phyloP scores from a whole-genome alignment of 2,888 invertebrate species.

The Rotaria sp. region DNA sequence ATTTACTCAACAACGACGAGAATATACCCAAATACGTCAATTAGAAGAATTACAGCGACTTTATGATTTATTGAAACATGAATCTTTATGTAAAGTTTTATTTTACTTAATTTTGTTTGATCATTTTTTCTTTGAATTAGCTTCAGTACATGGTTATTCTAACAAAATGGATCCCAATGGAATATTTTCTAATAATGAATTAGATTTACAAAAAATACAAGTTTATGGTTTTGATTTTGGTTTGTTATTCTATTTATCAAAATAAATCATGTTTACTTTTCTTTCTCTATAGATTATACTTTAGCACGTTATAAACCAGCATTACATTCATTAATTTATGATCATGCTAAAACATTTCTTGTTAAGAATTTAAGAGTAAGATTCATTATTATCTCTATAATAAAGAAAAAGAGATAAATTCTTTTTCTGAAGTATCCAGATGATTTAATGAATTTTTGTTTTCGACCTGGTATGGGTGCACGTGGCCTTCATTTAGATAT shows the following conservation, averaged over 20 bases:
- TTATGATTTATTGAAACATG: slow-evolving; percentile 15
- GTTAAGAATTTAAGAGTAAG: slow-evolving; percentile 59
- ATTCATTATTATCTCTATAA: not conserved
- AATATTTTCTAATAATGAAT: slow-evolving; percentile 91
- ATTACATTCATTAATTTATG: slow-evolving; percentile 79
- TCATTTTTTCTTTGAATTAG: not conserved
- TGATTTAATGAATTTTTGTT: slow-evolving; percentile 70
- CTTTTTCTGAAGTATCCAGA: slow-evolving; percentile 70
- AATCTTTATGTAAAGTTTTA: not conserved
- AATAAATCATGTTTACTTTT: too few species aligned
- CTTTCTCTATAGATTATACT: slow-evolving; percentile 68
- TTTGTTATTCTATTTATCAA: not conserved
- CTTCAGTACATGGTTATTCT: not conserved
- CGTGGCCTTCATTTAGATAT: slow-evolving; percentile 96
- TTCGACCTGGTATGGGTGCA: slow-evolving; percentile 85
- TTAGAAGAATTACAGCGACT: not conserved
- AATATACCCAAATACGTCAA: not conserved
- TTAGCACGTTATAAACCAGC: slow-evolving; percentile 84
- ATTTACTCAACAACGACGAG: not conserved
- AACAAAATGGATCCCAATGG: slow-evolving; percentile 63
- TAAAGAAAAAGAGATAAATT: not conserved
- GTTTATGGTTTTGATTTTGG: slow-evolving; percentile 88
- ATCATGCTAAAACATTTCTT: slow-evolving; percentile 76
- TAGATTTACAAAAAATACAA: slow-evolving; percentile 78
- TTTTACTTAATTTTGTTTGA: not conserved